Evolutionary conservation across 2,797 vertebrate genomes (phyloP), one percentile per base, ranked within the genome.

Genomic region (Helicolenus hilgendorfi): DNA sequence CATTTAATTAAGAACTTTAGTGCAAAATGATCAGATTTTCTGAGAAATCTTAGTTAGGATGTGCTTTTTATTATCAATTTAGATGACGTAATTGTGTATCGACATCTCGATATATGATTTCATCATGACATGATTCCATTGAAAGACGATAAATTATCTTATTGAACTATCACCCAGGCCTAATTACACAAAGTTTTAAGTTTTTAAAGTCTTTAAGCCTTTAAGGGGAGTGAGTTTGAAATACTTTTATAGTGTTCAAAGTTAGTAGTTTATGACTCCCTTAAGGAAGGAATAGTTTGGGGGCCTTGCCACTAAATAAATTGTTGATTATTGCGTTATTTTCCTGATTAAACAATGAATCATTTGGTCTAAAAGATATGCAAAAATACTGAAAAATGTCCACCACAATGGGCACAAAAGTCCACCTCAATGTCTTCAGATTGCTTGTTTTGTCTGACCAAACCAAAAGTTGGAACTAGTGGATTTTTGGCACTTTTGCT

Each of bases 1-100:
- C 41, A 45, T 45, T 45, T 45, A 15, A 45, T 45, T 45, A 45
- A 45, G 15, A 45, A 18, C 15, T 15, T 45, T 18, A 45, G 15
- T 45, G 15, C 41, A 45, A 45, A 45, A 45, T 45, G 0, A 45
- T 0, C 41, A 45, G 5, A 45, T 15, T 45, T 45, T 45, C 14
- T 7, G 41, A 45, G 41, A 45, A 45, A 18, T 45, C 7, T 18
- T 2, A 3, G 41, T 45, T 45, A 45, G 14, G 7, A 45, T 45
- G 6, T 45, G 36, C 41, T 45, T 45, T 45, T 45, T 18, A 18
- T 45, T 45, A 45, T 45, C 0, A 18, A 45, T 45, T 7, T 45
- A 45, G 14, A 45, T 0, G 41, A 45, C 0, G 0, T 0, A 45
- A 18, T 45, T 45, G 41, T 18, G 41, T 15, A 18, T 18, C 41